A percentile compares a stretch with the other conserved stretches of the same genome.
Evolutionary conservation across 2,797 vertebrate species (phyloP).

Genomic region (Linurgus olivaceus): DNA sequence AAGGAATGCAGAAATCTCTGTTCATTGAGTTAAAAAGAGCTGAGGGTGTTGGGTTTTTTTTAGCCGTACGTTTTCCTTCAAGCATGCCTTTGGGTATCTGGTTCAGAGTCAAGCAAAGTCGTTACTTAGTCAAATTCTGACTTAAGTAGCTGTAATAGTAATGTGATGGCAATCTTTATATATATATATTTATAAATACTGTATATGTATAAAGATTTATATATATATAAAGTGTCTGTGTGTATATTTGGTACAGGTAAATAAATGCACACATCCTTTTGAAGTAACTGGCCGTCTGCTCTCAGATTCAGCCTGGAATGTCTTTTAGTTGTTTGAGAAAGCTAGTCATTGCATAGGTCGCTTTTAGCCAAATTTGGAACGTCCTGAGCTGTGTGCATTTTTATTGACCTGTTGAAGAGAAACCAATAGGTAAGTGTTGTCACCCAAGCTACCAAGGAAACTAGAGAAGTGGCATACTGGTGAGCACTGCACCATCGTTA

Average conservation of each 20-base stretch:
- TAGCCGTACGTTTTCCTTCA: conserved; percentile 22
- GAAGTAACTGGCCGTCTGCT: conserved; percentile 1
- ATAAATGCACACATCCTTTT: conserved; percentile 66
- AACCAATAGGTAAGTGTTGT: background rate
- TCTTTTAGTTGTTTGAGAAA: background rate
- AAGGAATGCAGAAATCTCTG: conserved; percentile 33
- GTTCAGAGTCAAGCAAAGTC: conserved; percentile 64
- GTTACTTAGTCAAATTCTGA: conserved; percentile 68
- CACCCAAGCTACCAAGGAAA: conserved; percentile 31
- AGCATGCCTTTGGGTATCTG: conserved; percentile 53
- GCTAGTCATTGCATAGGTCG: background rate
- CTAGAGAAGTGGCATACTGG: background rate
- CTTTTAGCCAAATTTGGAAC: conserved; percentile 5
- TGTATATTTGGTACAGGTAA: conserved; percentile 59
- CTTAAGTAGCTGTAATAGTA: conserved; percentile 67
- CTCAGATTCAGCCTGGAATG: conserved; percentile 39
- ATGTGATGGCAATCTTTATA: conserved; percentile 82
- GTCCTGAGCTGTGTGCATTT: conserved; percentile 27
- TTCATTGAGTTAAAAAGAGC: background rate
- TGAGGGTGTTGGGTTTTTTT: background rate
- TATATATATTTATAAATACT: conserved; percentile 61
- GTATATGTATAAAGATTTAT: conserved; percentile 48
- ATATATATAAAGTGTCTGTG: conserved; percentile 61
- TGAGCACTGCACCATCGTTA: background rate
- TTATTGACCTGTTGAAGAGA: conserved; percentile 52